Base-by-base conservation (phyloP, 2,113 vertebrate genomes). In the Erinaceus europaeus region DNA sequence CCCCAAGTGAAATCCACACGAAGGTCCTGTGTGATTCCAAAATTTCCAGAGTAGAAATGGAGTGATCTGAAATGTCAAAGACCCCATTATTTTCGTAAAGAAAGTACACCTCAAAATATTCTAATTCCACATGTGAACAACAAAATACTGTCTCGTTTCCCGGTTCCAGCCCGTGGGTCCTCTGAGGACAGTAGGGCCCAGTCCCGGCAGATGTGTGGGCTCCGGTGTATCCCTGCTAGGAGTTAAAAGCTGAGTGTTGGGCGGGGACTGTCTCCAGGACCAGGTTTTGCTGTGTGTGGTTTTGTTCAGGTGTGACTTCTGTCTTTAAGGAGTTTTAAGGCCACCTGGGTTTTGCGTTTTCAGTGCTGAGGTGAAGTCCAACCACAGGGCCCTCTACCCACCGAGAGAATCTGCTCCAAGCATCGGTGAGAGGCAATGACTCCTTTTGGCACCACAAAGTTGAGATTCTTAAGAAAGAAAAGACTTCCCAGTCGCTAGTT, bases 361-460 rank as follows among this genome's bases (percentile, higher is more conserved):
- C 97, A 97, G 98, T 97, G 98, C 98, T 97, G 97, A 97, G 95
- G 95, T 93, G 95, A 96, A 97, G 96, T 97, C 96, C 94, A 94
- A 94, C 96, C 96, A 93, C 97, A 97, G 97, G 97, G 96, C 97
- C 97, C 97, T 96, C 87, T 94, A 90, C 95, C 85, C 88, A 46
- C 90, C 36, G 86, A 88, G 86, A 88, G 92, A 94, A 96, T 93
- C 97, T 91, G 96, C 95, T 94, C 98, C 95, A 93, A 18, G 94
- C 94, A 79, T 96, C 90, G 96, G 96, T 90, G 95, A 96, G 96
- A 93, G 96, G 96, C 97, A 95, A 96, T 93, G 96, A 98, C 97
- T 97, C 97, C 97, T 97, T 98, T 98, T 98, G 98, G 98, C 98
- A 99, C 98, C 98, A n/a, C n/a, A 97, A 97, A 98, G 96, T 65